Base-by-base conservation (phyloP, 2,888 invertebrate species). In the Scaptomyza parva region DNA sequence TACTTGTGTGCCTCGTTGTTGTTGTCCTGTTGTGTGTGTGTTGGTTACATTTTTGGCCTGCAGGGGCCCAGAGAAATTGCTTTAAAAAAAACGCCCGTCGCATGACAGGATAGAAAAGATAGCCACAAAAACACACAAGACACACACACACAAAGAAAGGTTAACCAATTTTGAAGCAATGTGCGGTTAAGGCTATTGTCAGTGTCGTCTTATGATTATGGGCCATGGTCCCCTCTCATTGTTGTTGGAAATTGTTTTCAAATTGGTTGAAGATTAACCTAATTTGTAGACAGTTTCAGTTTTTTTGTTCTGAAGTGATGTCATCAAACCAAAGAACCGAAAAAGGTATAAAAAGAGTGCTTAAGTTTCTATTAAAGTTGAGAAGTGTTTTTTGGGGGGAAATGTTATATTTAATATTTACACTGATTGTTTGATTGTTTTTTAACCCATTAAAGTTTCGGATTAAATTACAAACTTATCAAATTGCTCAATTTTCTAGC, bases 231-330 rank as follows among this genome's bases (percentile, higher is more conserved):
- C 33, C 9, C n/a, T 2, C 14, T 37, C 54, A 72, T 72, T 76
- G 84, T 72, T 76, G 84, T 79, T 76, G 50, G 41, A 64, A 79
- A 79, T 71, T 68, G 73, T 40, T 84, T 54, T 64, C 51, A 71
- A 83, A 78, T 53, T 57, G 65, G 53, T 58, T 47, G 30, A 35
- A 53, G 58, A 86, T 79, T 68, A 76, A 62, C 57, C 63, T 50
- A 57, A 80, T 76, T 76, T 69, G 52, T 41, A 28, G 41, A 30
- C 11, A 45, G 39, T 48, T 44, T 14, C n/a, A n/a, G n/a, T n/a
- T n/a, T n/a, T n/a, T n/a, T n/a, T n/a, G n/a, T n/a, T n/a, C n/a
- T 30, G 17, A 14, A 12, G 37, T 4, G 47, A 2, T 40, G 52
- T 8, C 47, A n/a, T 47, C 11, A 45, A 17, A 44, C n/a, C n/a